Evolutionary conservation across 2,797 vertebrate species (phyloP), one percentile per base, ranked within the genome.

Genomic region (Philypnodon macrostomus): DNA sequence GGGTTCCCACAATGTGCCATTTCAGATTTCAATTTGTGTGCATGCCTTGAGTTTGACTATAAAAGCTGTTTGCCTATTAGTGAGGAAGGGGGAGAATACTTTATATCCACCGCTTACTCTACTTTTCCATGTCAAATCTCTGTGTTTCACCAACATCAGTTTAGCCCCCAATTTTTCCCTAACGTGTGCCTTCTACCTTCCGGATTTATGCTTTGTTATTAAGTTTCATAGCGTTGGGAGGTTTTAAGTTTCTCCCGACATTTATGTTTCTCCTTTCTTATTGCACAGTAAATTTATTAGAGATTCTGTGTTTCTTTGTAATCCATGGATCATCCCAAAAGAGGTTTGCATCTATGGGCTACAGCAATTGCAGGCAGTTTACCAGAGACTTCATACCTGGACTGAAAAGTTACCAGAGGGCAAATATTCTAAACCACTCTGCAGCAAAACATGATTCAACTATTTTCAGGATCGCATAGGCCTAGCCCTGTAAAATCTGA

Each of bases 1-100:
- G 79, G 68, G 73, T 77, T 73, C 77, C 81, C 80, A 65, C 80
- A 82, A 68, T 38, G 65, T 81, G 77, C 81, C 84, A 81, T 77
- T 79, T 76, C 72, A 73, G 70, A 84, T 83, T 76, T 65, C 58
- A 77, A 70, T 47, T 63, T 74, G 66, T 74, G 58, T 34, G 47
- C 44, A 62, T 54, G 72, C 63, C 60, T 65, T 41, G 5, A 48
- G 5, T 5, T 53, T 54, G 60, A 41, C 66, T 51, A 59, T 64
- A 63, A 74, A 77, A 61, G 17, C 63, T 59, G 58, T 45, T 64
- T 63, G 48, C 38, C 45, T 53, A 60, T 68, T 63, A 39, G 45
- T 15, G 46, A 34, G 48, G 54, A n/a, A 24, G n/a, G 21, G 17
- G 46, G 40, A 57, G 57, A 56, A 50, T 13, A 29, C 21, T 44